Base-by-base conservation (phyloP, 2,797 vertebrate species). In the Odontamblyopus rebecca region DNA sequence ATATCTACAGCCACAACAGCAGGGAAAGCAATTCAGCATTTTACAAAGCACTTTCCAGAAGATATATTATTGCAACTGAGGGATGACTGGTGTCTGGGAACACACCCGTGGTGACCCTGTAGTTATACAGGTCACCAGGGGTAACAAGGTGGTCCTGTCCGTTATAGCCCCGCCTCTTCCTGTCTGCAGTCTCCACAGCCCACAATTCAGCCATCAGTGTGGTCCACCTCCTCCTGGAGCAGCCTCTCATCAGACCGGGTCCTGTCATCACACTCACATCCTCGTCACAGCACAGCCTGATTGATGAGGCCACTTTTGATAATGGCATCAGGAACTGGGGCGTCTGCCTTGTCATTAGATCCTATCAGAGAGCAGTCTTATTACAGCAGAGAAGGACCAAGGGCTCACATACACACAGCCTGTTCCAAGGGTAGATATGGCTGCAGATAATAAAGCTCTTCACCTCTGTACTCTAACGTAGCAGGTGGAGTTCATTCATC, bases 311-410 rank as follows among this genome's bases (percentile, higher is more conserved):
- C 84, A 87, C 90, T 89, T 92, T 89, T 92, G 90, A 93, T 93
- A 92, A 92, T 92, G 87, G 89, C 87, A 88, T 90, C 90, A 91
- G 91, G 91, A 91, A 90, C 89, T 38, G 69, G 75, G 87, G 85
- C 72, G 86, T 85, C 88, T 90, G 86, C 91, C 92, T 92, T 93
- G 91, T 93, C 89, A 93, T 93, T 93, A 93, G 82, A 89, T 89
- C 77, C 84, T 86, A 91, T 90, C 90, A 76, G 84, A 77, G 79
- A 77, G 80, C 82, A 84, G 86, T 86, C 88, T 92, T 91, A 88
- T 91, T 91, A 91, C 84, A 86, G 84, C 78, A 18, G 80, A 82
- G 81, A 78, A 85, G 83, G 84, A 88, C 85, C 86, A 67, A 54
- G 64, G 78, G 82, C 86, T 82, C 84, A 83, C 86, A 84, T 82